Evolutionary conservation across 2,797 vertebrate genomes (phyloP).

Genomic region (Phaenicophaeus curvirostris): DNA sequence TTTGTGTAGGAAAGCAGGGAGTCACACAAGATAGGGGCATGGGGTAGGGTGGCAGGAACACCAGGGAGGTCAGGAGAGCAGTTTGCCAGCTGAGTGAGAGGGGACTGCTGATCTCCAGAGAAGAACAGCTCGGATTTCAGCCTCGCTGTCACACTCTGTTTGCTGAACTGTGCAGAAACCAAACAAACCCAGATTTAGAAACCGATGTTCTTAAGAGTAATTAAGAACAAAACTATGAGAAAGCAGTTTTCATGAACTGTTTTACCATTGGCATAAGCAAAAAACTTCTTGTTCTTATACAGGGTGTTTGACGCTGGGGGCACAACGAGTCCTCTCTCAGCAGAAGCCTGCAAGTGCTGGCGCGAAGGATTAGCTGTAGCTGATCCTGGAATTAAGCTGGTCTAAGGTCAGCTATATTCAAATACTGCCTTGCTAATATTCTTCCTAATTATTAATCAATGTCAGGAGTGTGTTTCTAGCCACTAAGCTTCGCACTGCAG

Average conservation of each 20-base stretch:
- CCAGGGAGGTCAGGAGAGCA: not conserved
- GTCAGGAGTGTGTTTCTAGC: not conserved
- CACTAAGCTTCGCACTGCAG: not conserved
- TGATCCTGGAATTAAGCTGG: not conserved
- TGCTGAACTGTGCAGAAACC: not conserved
- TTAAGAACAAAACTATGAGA: not conserved
- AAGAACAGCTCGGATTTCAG: not conserved
- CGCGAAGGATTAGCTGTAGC: not conserved
- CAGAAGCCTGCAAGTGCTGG: not conserved
- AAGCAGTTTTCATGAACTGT: not conserved
- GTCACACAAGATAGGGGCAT: not conserved
- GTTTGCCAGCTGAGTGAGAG: not conserved
- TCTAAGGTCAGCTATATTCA: not conserved
- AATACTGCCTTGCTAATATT: not conserved
- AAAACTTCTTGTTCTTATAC: not conserved
- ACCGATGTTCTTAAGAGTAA: not conserved
- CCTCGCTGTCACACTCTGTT: not conserved
- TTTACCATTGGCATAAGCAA: rapidly evolving
- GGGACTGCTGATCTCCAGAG: not conserved
- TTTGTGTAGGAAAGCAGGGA: not conserved
- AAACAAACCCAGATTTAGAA: not conserved
- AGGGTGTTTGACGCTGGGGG: not conserved
- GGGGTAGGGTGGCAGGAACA: not conserved
- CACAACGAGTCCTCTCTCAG: not conserved
- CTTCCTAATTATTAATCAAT: not conserved